phyloP scores from a whole-genome alignment of 2,113 vertebrate genomes.

The Osmerus eperlanus region DNA sequence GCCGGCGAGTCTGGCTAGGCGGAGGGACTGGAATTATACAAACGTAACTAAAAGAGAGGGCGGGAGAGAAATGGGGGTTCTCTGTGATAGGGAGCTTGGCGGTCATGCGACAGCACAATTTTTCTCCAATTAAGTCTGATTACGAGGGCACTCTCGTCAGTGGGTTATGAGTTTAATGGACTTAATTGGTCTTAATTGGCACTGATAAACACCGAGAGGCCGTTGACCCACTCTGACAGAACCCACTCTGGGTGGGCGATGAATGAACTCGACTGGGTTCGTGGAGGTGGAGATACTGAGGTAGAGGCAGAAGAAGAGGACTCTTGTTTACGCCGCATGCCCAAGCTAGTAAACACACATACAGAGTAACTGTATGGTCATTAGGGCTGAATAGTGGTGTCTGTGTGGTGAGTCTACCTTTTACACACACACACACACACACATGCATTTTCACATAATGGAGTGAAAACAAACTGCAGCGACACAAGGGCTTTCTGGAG shows the following conservation, averaged over 20 bases:
- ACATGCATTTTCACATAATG: constrained; percentile 17
- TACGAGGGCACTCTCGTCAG: constrained; percentile 49
- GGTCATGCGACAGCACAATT: constrained; percentile 42
- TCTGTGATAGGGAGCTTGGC: constrained; percentile 28
- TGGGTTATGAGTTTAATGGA: constrained; percentile 64
- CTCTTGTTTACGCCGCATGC: constrained; percentile 25
- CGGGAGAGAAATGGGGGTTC: constrained; percentile 4
- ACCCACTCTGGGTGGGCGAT: constrained; percentile 57
- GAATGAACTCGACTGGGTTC: constrained; percentile 59
- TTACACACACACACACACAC: background rate
- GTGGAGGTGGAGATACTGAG: constrained; percentile 28
- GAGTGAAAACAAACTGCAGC: background rate
- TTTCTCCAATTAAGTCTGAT: constrained; percentile 54
- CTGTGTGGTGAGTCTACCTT: too few species aligned
- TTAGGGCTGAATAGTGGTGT: too few species aligned
- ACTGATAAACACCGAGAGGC: constrained; percentile 70
- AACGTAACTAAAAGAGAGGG: constrained; percentile 32
- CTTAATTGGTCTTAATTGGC: constrained; percentile 71
- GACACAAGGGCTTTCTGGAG: constrained; percentile 16
- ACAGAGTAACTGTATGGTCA: too few species aligned
- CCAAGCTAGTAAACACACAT: background rate
- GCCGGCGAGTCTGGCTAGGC: background rate
- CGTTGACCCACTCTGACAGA: constrained; percentile 67
- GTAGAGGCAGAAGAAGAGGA: constrained; percentile 34
- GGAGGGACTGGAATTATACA: background rate